These are phyloP conservation scores for Sweltsa coloradensis DNA, from an alignment of 1,140 invertebrate species.

Conservation along the genomic window DNA sequence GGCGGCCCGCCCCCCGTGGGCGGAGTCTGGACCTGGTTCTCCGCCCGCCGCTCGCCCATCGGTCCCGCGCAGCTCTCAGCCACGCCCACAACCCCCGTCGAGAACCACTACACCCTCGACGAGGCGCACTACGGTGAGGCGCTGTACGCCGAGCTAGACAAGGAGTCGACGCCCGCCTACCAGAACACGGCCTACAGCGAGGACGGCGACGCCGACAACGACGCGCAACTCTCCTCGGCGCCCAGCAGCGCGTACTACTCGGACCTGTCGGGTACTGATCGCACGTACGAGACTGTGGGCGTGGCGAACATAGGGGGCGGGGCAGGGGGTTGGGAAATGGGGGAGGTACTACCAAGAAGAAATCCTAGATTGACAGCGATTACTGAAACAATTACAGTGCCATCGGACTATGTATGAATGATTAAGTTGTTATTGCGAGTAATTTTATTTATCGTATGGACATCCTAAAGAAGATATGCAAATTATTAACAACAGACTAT, in stretches of 20 bases:
- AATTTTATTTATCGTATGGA: too few species aligned
- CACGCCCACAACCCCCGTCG: slow-evolving; percentile 35
- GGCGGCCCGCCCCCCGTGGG: background rate
- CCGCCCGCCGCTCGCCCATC: slow-evolving; percentile 34
- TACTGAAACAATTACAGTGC: slow-evolving; percentile 42
- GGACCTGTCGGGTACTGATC: slow-evolving; percentile 41
- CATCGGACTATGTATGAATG: slow-evolving; percentile 47
- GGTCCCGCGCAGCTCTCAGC: slow-evolving; percentile 30
- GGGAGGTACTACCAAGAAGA: slow-evolving; percentile 24
- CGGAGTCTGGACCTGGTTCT: slow-evolving; percentile 49
- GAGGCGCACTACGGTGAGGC: slow-evolving; percentile 46
- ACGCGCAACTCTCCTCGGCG: slow-evolving; percentile 45
- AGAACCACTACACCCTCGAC: slow-evolving; percentile 60
- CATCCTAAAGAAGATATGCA: too few species aligned
- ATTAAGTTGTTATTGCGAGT: too few species aligned
- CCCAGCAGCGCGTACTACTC: slow-evolving; percentile 59
- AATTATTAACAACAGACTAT: too few species aligned
- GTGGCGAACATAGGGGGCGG: slow-evolving; percentile 19
- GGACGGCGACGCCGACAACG: slow-evolving; percentile 47
- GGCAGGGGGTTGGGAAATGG: slow-evolving; percentile 19
- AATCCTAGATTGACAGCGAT: slow-evolving; percentile 44
- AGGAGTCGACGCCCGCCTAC: slow-evolving; percentile 44
- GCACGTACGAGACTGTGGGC: slow-evolving; percentile 42
- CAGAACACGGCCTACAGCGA: slow-evolving; percentile 56
- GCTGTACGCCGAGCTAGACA: slow-evolving; percentile 52